Evolutionary conservation across 2,888 invertebrate genomes (phyloP), one percentile per base, ranked within the genome.

Genomic region (Microctonus brassicae): DNA sequence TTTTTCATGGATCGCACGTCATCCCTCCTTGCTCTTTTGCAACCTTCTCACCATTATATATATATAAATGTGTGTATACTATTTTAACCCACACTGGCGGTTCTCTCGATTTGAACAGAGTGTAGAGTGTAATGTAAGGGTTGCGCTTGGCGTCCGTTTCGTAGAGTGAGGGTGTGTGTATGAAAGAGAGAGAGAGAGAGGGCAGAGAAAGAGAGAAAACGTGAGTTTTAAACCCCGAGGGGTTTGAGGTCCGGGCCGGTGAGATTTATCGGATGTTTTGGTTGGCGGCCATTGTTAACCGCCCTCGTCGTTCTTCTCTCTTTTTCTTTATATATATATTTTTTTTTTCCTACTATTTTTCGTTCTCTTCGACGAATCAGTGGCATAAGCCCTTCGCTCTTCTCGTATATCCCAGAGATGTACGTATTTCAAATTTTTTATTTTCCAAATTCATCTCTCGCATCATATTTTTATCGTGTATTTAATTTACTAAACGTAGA

Each of bases 251-350:
- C 84, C 83, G 82, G 84, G 79, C 83, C 83, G 83, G 85, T 85
- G 87, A 87, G 87, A 87, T 87, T 87, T 87, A 87, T 87, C 87
- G 87, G 86, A 87, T 87, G 87, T 87, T 87, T 87, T 87, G 87
- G 87, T 87, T 84, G 87, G 87, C 87, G 85, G 87, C 87, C 87
- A 87, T 87, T 87, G 87, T 87, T 85, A 85, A 81, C 81, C 78
- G 78, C 78, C 81, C 82, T 81, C 80, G 80, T 57, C 77, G 76
- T 81, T 81, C 80, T 79, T 81, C 77, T 79, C 74, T 73, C 76
- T 68, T 70, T 74, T 77, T 78, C 72, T 75, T 69, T 58, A 70
- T 75, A 69, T 73, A 70, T 58, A 57, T 3, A 29, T 29, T 47
- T 6, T 47, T 17, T 47, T 7, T 47, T 47, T 47, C 17, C 69